phyloP scores from a whole-genome alignment of 2,888 invertebrate species.

The Salticus scenicus region DNA sequence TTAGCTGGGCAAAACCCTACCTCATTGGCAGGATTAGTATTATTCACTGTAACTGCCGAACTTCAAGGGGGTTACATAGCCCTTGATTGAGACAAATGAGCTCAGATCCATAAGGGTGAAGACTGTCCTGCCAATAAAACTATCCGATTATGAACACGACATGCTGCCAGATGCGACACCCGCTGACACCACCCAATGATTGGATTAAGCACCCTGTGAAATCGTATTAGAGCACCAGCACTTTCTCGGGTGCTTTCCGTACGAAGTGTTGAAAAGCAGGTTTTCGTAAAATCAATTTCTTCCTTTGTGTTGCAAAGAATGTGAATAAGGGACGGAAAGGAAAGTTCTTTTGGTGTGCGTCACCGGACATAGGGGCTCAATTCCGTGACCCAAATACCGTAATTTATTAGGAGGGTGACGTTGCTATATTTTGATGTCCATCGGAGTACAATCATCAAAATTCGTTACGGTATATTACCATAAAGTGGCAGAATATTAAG shows the following conservation, averaged over 20 bases:
- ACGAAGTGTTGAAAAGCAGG: slow-evolving; percentile 48
- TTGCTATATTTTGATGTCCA: background rate
- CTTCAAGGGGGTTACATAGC: background rate
- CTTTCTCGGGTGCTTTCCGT: slow-evolving; percentile 59
- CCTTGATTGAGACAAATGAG: slow-evolving; percentile 53
- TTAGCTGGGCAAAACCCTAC: slow-evolving; percentile 2
- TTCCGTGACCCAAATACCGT: slow-evolving; percentile 1
- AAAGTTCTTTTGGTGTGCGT: background rate
- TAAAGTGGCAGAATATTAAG: too few relatives aligned
- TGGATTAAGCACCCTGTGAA: slow-evolving; percentile 63
- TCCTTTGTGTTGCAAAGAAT: background rate
- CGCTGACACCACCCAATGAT: slow-evolving; percentile 18
- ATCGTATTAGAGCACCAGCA: slow-evolving; percentile 46
- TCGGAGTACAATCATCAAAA: background rate
- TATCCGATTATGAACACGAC: background rate
- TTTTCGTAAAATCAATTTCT: slow-evolving; percentile 8
- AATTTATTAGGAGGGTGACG: background rate
- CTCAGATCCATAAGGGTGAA: slow-evolving; percentile 38
- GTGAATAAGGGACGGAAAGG: background rate
- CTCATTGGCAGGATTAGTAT: slow-evolving; percentile 49
- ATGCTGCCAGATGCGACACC: background rate
- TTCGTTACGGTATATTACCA: background rate
- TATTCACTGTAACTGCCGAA: slow-evolving; percentile 34
- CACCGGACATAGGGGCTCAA: background rate
- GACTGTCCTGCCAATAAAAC: slow-evolving; percentile 22